phyloP scores from a whole-genome alignment of 2,113 vertebrate genomes.

The Cephalopholis sonnerati region DNA sequence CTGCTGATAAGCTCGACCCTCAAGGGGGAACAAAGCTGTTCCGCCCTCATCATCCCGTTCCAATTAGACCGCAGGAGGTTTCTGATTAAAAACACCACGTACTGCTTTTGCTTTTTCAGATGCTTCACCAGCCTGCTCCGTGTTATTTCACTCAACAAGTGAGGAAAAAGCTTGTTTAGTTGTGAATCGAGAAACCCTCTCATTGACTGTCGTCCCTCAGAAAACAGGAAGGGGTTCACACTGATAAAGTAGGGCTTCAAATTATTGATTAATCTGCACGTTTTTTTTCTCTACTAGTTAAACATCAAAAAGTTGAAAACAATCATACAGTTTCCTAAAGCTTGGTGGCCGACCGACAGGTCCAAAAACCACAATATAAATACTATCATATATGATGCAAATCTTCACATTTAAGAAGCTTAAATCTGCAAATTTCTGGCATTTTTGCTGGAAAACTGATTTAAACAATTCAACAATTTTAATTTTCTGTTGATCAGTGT shows the following conservation, averaged over 20 bases:
- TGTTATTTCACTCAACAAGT: not conserved
- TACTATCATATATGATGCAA: not conserved
- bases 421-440: not conserved
- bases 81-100: constrained; percentile 37
- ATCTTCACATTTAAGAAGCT: not conserved
- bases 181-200: not conserved
- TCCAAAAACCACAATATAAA: not conserved
- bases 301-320: not conserved
- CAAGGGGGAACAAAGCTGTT: not conserved
- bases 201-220: not conserved
- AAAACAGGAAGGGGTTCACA: not conserved
- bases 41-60: constrained; percentile 33
- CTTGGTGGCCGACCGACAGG: not conserved
- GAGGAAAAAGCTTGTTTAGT: constrained; percentile 8
- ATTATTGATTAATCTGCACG: not conserved
- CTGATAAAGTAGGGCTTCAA: too few species aligned
- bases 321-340: not conserved
- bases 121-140: not conserved
- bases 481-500: too few species aligned
- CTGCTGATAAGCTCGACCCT: constrained; percentile 24
- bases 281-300: not conserved
- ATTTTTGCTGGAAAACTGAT: too few species aligned
- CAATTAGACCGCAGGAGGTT: constrained; percentile 35
- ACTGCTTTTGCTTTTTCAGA: not conserved
- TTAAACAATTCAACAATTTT: too few species aligned